These are phyloP conservation scores for Genyomyrus donnyi DNA, from an alignment of 2,113 vertebrate species.

Conservation along the genomic window DNA sequence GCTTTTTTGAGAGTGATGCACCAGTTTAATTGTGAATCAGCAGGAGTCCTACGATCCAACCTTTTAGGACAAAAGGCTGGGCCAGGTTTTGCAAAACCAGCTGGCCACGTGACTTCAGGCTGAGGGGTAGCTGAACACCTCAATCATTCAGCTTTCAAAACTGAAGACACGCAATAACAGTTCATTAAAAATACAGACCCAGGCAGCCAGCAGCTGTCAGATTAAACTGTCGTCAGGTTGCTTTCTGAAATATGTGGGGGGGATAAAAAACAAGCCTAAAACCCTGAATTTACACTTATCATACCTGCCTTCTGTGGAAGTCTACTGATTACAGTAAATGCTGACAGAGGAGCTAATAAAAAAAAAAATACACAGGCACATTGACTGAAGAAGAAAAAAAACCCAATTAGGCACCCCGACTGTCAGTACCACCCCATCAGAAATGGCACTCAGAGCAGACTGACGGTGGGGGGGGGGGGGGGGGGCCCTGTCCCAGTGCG, in stretches of 20 bases:
- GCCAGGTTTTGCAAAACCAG: neutral
- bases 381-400: neutral
- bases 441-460: neutral
- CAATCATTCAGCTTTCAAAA: neutral
- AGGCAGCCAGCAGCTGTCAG: neutral
- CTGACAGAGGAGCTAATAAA: neutral
- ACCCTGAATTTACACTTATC: neutral
- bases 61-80: neutral
- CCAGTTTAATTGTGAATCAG: neutral
- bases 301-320: neutral
- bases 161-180: neutral
- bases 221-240: neutral
- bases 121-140: neutral
- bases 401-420: neutral
- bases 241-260: neutral
- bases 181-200: neutral
- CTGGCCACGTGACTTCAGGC: neutral
- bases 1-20: neutral
- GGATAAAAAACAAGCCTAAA: neutral
- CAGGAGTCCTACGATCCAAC: neutral
- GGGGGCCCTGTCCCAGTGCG: neutral
- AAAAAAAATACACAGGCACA: conserved; percentile 7
- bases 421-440: neutral
- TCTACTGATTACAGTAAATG: neutral
- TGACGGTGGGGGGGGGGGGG: neutral